Base-by-base conservation (phyloP, 2,113 vertebrate genomes). In the Suricata suricatta region DNA sequence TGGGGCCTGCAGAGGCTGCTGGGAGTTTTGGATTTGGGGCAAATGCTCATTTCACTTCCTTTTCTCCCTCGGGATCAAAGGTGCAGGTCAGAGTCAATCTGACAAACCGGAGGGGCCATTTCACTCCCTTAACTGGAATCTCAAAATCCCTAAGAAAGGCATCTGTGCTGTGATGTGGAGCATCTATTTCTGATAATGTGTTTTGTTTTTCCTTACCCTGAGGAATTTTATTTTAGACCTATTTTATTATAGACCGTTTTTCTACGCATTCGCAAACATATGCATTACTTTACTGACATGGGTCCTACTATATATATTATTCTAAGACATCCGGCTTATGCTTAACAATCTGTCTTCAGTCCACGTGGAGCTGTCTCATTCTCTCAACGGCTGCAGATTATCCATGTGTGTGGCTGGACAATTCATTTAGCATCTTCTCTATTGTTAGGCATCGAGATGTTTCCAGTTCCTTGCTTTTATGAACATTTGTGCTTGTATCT, bases 321-420 rank as follows among this genome's bases (percentile, higher is more conserved):
- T 87, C 64, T 81, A 72, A 79, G 63, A 63, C 29, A 35, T 21
- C 31, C 54, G 16, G 15, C 31, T 87, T 50, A 52, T 80, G 44
- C 25, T 86, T 63, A 38, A 76, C 50, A 33, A 38, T 9, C 5
- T 52, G n/a, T 85, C 25, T n/a, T n/a, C 35, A 41, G 13, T 15
- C 9, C 2, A 10, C 0, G 0, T 0, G 12, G 33, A 68, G 35
- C 54, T 35, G 44, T 3, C n/a, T 82, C 74, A 0, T 31, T 79
- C 35, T 57, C 71, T 68, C 15, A 4, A 7, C 5, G 54, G 14
- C 79, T 64, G 23, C 79, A 50, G 38, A 81, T 44, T 25, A 50
- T 74, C 17, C 17, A 0, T 23, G 54, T 68, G 54, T 27, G 41
- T 29, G 19, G 9, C 12, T 19, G 29, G 29, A 54, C 5, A 13